Percentiles rank a stretch among this genome's conserved stretches.
phyloP scores from a whole-genome alignment of 2,888 invertebrate genomes.

The Hybos culiciformis region DNA sequence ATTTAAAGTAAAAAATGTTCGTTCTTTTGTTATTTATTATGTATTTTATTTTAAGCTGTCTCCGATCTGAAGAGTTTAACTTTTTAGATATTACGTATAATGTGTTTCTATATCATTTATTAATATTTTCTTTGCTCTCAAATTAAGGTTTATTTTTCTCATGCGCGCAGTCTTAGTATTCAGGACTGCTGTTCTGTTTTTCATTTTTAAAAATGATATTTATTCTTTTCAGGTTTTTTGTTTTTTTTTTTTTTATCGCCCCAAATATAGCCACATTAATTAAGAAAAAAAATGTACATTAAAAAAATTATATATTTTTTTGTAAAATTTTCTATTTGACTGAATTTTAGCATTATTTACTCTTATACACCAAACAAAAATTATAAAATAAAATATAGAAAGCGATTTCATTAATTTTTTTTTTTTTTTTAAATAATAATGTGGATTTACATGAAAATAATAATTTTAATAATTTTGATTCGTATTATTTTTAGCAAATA shows the following conservation, averaged over 20 bases:
- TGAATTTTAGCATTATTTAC: too few species aligned
- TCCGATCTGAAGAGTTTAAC: too few species aligned
- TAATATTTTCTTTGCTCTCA: too few species aligned
- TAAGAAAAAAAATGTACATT: background rate
- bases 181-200: slow-evolving; percentile 36
- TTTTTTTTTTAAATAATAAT: background rate
- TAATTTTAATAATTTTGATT: background rate
- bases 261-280: background rate
- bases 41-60: too few species aligned
- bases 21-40: too few species aligned
- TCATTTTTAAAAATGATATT: background rate
- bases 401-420: too few species aligned
- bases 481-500: background rate
- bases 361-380: too few species aligned
- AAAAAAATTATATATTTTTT: background rate
- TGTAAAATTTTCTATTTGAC: background rate
- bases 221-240: too few species aligned
- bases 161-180: slow-evolving; percentile 48
- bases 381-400: too few species aligned
- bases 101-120: too few species aligned
- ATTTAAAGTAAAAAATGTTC: too few species aligned
- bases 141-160: slow-evolving; percentile 22
- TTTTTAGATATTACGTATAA: too few species aligned
- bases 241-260: background rate
- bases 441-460: background rate